Evolutionary conservation across 1,140 invertebrate genomes (phyloP).

Genomic region (Papilio polyxenes): DNA sequence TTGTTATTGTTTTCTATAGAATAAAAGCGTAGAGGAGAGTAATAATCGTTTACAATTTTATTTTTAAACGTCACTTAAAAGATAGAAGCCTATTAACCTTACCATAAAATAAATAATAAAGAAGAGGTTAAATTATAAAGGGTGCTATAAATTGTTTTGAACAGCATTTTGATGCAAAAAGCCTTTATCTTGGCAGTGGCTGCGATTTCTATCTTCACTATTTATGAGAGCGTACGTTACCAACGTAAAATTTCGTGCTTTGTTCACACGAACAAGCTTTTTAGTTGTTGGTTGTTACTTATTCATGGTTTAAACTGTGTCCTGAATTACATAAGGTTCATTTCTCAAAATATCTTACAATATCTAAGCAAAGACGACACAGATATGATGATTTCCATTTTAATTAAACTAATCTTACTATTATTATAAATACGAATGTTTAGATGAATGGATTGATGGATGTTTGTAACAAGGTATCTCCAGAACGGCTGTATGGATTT

Average conservation of each 20-base stretch:
- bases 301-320: not conserved
- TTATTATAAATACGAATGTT: no score
- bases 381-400: no score
- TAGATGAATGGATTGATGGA: no score
- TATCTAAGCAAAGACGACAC: not conserved
- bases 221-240: constrained; percentile 17
- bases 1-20: no score
- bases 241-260: constrained; percentile 17
- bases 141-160: constrained; percentile 10
- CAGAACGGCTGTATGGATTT: no score
- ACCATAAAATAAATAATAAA: constrained; percentile 2
- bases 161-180: constrained; percentile 21
- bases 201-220: constrained; percentile 10
- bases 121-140: constrained; percentile 14
- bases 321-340: not conserved
- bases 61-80: not conserved
- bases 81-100: constrained; percentile 1
- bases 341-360: not conserved
- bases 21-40: not conserved
- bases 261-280: constrained; percentile 20
- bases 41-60: not conserved
- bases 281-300: not conserved
- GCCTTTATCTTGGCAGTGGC: not conserved
- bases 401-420: no score
- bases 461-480: no score